These are phyloP conservation scores for Drosophila mercatorum DNA, from an alignment of 2,888 invertebrate species.

Conservation along the genomic window DNA sequence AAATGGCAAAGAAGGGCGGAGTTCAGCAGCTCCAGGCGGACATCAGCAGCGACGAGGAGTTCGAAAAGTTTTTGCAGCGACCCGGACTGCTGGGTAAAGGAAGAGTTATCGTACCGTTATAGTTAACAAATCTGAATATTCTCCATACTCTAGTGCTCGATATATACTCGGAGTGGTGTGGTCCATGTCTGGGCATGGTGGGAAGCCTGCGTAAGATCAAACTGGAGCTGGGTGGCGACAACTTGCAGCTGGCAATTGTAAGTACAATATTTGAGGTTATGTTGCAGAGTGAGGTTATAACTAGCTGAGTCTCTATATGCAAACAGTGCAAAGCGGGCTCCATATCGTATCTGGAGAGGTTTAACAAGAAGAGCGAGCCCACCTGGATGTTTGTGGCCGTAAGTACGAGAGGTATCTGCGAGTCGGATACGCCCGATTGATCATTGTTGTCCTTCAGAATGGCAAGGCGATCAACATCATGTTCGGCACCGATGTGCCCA, in stretches of 20 bases:
- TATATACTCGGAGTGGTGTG: slow-evolving; percentile 96
- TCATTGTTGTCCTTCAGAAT: slow-evolving; percentile 85
- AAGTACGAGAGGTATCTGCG: slow-evolving; percentile 77
- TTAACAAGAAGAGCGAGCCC: slow-evolving; percentile 93
- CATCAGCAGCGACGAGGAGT: slow-evolving; percentile 93
- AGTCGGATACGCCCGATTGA: background rate
- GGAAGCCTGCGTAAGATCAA: slow-evolving; percentile 94
- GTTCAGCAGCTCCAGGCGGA: slow-evolving; percentile 92
- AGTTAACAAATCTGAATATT: background rate
- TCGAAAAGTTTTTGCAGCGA: slow-evolving; percentile 91
- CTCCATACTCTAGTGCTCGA: slow-evolving; percentile 88
- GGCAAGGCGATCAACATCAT: slow-evolving; percentile 92
- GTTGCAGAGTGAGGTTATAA: background rate
- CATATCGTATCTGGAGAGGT: slow-evolving; percentile 90
- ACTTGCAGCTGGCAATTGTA: slow-evolving; percentile 89
- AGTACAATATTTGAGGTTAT: slow-evolving; percentile 30
- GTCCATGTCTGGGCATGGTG: slow-evolving; percentile 94
- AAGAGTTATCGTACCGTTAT: too few species aligned
- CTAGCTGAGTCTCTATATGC: background rate
- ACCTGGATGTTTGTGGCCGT: slow-evolving; percentile 96
- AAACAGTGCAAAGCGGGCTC: slow-evolving; percentile 89
- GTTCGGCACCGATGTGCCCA: slow-evolving; percentile 94
- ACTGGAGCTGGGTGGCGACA: slow-evolving; percentile 93
- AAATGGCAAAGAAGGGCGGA: slow-evolving; percentile 91
- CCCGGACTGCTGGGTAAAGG: slow-evolving; percentile 90